Base-by-base conservation (phyloP, 2,797 vertebrate genomes). In the Aphelocoma californica region DNA sequence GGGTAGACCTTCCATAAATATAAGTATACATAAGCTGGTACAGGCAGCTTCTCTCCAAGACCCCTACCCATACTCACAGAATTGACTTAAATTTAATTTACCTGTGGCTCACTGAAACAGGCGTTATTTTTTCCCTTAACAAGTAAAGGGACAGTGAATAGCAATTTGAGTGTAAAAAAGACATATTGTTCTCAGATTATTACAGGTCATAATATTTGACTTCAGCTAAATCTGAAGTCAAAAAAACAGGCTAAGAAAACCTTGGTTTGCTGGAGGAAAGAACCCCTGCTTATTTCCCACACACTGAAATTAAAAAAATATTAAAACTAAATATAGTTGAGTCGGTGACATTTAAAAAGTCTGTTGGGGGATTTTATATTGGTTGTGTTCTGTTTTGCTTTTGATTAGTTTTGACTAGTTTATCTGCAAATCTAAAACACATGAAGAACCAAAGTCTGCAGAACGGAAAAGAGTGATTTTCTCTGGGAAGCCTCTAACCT, bases 351-450 rank as follows among this genome's bases (percentile, higher is more conserved):
- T 85, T 88, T 77, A 73, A 75, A 85, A 87, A 90, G 51, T 26
- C 60, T 14, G 34, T 56, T 82, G 62, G 3, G n/a, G n/a, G 75
- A 56, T 83, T 70, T 93, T 53, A 29, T 53, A 83, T 12, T 56
- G 54, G 16, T 71, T 80, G 34, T 80, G 51, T n/a, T 83, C 56
- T 90, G 12, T 51, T 90, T 88, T 88, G 25, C 23, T 75, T 90
- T 75, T 83, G 47, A 84, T 88, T 81, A 83, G 56, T 28, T 91
- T 86, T 69, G 42, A 69, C 77, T 44, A 42, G 64, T 57, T 90
- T 89, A 54, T 88, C 90, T 70, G 48, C 50, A 86, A 84, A 94
- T 84, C 77, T 72, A 75, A 86, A 95, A 71, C 70, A 92, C n/a
- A 45, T 38, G 73, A 86, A 83, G 65, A 62, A 77, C 51, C 60